phyloP scores from a whole-genome alignment of 1,140 invertebrate species.

The Cephus cinctus region DNA sequence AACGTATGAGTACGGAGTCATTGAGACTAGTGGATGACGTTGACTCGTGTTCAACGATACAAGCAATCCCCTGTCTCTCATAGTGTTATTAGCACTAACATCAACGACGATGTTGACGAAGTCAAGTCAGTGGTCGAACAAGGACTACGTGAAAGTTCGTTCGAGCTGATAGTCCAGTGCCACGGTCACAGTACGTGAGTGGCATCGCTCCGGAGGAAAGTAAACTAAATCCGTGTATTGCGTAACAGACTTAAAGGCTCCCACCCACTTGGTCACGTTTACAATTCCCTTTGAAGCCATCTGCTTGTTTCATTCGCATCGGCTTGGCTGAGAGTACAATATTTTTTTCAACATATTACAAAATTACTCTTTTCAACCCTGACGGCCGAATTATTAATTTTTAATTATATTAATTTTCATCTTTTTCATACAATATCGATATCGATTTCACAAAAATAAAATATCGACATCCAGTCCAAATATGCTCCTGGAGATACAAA shows the following conservation, averaged over 20 bases:
- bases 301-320: neutral
- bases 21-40: no score
- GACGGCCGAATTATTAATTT: no score
- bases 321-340: neutral
- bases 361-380: no score
- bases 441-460: no score
- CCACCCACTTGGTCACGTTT: neutral
- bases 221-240: conserved; percentile 50
- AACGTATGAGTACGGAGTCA: no score
- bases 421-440: no score
- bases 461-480: no score
- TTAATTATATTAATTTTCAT: no score
- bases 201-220: conserved; percentile 47
- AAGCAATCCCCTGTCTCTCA: no score
- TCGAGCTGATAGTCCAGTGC: conserved; percentile 49
- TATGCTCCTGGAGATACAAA: no score
- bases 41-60: no score
- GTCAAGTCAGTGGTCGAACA: conserved; percentile 23
- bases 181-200: conserved; percentile 51
- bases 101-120: neutral
- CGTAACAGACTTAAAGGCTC: conserved; percentile 24
- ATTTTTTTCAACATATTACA: neutral
- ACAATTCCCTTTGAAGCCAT: neutral
- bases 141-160: conserved; percentile 46
- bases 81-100: neutral